A percentile compares a stretch with the other conserved stretches of the same genome.
These are phyloP conservation scores for Megastigmus dorsalis DNA, from an alignment of 2,888 invertebrate species.

Conservation along the genomic window DNA sequence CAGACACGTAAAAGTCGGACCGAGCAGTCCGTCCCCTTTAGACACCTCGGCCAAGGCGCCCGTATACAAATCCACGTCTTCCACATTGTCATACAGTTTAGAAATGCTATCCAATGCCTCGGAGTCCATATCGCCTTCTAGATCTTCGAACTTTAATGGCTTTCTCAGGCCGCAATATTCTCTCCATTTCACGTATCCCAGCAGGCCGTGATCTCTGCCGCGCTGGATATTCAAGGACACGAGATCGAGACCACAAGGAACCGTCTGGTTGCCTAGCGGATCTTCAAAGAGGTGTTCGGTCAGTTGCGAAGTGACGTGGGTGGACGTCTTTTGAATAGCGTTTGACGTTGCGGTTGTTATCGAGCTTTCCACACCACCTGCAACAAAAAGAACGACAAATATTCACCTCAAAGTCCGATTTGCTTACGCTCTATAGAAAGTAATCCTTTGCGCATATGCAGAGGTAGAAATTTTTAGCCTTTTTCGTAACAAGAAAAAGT, in stretches of 20 bases:
- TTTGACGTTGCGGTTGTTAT: constrained; percentile 79
- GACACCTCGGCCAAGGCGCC: constrained; percentile 90
- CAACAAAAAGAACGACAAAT: constrained; percentile 73
- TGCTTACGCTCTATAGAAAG: no score
- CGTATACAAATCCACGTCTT: constrained; percentile 92
- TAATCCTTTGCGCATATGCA: no score
- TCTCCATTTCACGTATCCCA: constrained; percentile 86
- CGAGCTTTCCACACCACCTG: constrained; percentile 79
- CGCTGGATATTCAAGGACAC: constrained; percentile 92
- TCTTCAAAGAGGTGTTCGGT: constrained; percentile 80
- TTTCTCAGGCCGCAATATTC: constrained; percentile 83
- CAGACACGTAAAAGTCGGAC: constrained; percentile 90
- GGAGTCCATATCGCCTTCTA: constrained; percentile 80
- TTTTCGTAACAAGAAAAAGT: no score
- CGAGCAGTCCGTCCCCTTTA: constrained; percentile 82
- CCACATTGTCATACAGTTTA: constrained; percentile 83
- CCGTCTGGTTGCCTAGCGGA: constrained; percentile 64
- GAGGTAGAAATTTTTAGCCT: no score
- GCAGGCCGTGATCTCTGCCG: constrained; percentile 91
- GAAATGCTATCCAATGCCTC: constrained; percentile 80
- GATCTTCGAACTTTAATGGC: constrained; percentile 80
- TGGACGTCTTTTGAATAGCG: constrained; percentile 68
- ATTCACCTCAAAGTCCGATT: no score
- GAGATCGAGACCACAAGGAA: constrained; percentile 86
- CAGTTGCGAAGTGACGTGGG: constrained; percentile 77